Evolutionary conservation across 2,113 vertebrate genomes (phyloP), one percentile per base, ranked within the genome.

Genomic region (Drymodes brunneopygia): DNA sequence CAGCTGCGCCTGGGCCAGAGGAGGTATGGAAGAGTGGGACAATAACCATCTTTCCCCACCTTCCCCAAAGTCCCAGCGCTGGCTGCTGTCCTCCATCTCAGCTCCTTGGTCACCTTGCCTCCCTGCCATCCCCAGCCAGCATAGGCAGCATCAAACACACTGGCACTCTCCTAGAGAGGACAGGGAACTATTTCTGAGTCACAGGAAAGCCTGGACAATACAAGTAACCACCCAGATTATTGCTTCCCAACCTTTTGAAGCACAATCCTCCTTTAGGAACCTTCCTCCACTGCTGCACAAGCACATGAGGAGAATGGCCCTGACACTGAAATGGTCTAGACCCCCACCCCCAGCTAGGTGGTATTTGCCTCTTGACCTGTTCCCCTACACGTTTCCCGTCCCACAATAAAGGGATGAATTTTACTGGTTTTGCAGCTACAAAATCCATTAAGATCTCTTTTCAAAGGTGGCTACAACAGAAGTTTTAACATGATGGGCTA

Each of bases 81-180:
- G 0, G 0, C 18, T 62, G 50, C 78, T 77, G 16, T 14, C 14
- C 35, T 86, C 62, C 54, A 10, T 5, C 54, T 15, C 60, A 5
- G 22, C 10, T 40, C 35, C 40, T 58, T 2, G 0, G 53, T 56
- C 71, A 42, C 56, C 35, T 67, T 67, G 18, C 7, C 38, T 53
- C 8, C 29, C 35, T 56, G 31, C 67, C 38, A 10, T 19, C 18
- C 28, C 25, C 70, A 42, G 44, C 25, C 56, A 70, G 14, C 42
- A 10, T 1, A 3, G 31, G 31, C 2, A 1, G 48, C 53, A 80
- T 15, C 42, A 48, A 58, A 56, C 40, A 28, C 1, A 0, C 27
- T 12, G 35, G 6, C 31, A n/a, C 16, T 71, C 44, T 66, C 9
- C 53, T 35, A 1, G 18, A 23, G 23, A 58, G 29, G 29, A 25